Conservation (phyloP, 2,888 invertebrate genomes). For the Clusia tigrina region DNA sequence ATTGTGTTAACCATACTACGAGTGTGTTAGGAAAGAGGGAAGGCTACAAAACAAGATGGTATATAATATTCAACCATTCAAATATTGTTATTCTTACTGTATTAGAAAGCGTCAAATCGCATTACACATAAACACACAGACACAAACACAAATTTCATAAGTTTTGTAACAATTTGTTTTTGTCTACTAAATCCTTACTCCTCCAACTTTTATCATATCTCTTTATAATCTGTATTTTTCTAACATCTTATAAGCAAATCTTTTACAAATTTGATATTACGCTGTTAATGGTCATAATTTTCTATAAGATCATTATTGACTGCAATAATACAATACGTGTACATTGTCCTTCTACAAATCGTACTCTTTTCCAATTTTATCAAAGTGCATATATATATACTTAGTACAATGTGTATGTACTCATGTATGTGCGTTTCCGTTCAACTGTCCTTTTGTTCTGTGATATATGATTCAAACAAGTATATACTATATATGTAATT, state of each 20-base stretch:
- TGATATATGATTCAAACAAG: slow-evolving; percentile 1
- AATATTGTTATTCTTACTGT: too few species aligned
- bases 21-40: too few species aligned
- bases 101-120: too few species aligned
- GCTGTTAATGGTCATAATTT: neutral
- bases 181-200: neutral
- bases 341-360: neutral
- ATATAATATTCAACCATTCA: too few species aligned
- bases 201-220: neutral
- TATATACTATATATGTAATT: too few species aligned
- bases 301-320: neutral
- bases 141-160: too few species aligned
- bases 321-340: neutral
- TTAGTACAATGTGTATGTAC: too few species aligned
- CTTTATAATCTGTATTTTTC: neutral
- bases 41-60: too few species aligned
- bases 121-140: too few species aligned
- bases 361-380: too few species aligned
- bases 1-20: too few species aligned
- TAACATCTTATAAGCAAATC: neutral
- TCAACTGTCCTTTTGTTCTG: slow-evolving; percentile 2
- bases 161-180: neutral
- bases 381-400: too few species aligned
- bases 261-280: neutral
- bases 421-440: neutral